phyloP scores from a whole-genome alignment of 2,888 invertebrate genomes.

The Tineola bisselliella region DNA sequence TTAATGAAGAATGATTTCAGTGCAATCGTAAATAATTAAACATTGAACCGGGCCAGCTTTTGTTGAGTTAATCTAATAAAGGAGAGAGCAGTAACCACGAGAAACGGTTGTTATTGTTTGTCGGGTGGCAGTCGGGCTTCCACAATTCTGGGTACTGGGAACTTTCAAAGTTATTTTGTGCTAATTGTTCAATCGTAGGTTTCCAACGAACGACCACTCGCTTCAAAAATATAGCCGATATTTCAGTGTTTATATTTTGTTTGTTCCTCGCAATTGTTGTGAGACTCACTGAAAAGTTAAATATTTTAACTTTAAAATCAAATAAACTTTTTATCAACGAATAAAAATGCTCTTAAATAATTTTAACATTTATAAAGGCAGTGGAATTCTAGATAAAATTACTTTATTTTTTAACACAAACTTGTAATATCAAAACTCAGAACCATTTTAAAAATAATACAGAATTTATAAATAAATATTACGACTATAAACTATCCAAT shows the following conservation, averaged over 20 bases:
- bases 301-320: too few species aligned
- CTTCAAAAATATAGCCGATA: not conserved
- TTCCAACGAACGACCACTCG: not conserved
- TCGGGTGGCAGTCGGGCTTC: slow-evolving; percentile 14
- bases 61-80: slow-evolving; percentile 47
- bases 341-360: too few species aligned
- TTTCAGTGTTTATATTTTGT: not conserved
- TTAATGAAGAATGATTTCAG: slow-evolving; percentile 17
- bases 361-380: too few species aligned
- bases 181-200: not conserved
- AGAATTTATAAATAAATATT: too few species aligned
- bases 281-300: too few species aligned
- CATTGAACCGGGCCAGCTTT: slow-evolving; percentile 29
- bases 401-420: too few species aligned
- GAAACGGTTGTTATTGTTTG: slow-evolving; percentile 20
- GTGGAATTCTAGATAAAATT: too few species aligned
- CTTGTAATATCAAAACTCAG: too few species aligned
- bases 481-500: too few species aligned
- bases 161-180: not conserved
- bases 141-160: not conserved
- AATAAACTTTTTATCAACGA: too few species aligned
- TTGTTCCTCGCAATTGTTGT: not conserved
- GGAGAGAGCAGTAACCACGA: slow-evolving; percentile 21
- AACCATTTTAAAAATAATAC: too few species aligned
- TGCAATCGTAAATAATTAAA: slow-evolving; percentile 27